Conservation (phyloP, 2,113 vertebrate species). For the Sigmodon hispidus region DNA sequence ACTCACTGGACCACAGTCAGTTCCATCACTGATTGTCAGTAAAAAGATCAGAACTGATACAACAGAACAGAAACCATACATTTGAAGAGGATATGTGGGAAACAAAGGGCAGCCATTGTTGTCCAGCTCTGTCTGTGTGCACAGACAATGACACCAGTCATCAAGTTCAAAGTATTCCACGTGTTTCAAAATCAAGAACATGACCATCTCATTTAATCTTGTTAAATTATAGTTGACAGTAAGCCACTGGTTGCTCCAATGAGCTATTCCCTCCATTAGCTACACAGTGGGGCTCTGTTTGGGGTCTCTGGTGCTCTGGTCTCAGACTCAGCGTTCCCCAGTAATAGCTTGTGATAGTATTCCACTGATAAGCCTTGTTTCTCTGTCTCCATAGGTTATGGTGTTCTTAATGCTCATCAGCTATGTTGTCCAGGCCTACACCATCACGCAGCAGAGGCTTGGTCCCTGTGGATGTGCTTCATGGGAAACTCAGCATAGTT, state of each 20-base stretch:
- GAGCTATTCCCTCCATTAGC: not conserved
- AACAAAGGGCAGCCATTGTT: not conserved
- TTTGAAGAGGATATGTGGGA: not conserved
- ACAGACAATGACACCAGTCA: not conserved
- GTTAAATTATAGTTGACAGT: not conserved
- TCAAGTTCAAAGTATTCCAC: not conserved
- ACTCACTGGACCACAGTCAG: not conserved
- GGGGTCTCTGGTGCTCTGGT: not conserved
- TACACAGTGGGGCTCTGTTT: not conserved
- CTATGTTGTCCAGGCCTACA: not conserved
- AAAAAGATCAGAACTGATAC: not conserved
- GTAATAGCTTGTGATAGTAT: not conserved
- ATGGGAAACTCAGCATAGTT: not conserved
- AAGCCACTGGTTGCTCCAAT: not conserved
- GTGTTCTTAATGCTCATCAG: not conserved
- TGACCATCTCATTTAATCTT: not conserved
- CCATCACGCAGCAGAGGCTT: not conserved
- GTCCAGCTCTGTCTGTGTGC: not conserved
- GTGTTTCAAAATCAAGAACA: not conserved
- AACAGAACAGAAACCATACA: not conserved
- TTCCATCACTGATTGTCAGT: not conserved
- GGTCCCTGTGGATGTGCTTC: not conserved
- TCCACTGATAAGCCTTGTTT: not conserved
- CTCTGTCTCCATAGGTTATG: not conserved
- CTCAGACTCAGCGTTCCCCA: not conserved